These are phyloP conservation scores for Muntiacus reevesi DNA, from an alignment of 2,113 vertebrate genomes.

Conservation along the genomic window DNA sequence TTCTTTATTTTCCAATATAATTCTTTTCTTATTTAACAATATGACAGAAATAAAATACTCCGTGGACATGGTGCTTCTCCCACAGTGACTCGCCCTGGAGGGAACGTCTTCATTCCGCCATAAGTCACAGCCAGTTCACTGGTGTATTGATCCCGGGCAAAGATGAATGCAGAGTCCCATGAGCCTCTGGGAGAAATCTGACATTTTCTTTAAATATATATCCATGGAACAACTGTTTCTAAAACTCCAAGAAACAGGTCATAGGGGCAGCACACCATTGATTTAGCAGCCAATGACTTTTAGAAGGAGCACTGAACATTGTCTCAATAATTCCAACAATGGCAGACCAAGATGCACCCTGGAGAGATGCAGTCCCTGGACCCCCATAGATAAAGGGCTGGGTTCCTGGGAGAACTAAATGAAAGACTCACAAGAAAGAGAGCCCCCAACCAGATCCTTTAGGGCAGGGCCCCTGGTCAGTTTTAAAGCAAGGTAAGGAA, in stretches of 20 bases:
- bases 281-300: constrained; percentile 78
- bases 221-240: constrained; percentile 77
- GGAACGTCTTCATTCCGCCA: constrained; percentile 75
- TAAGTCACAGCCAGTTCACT: constrained; percentile 77
- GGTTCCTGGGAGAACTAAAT: not conserved
- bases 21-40: constrained; percentile 77
- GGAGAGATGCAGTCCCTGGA: constrained; percentile 57
- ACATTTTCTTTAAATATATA: constrained; percentile 77
- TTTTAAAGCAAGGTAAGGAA: not conserved
- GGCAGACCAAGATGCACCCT: constrained; percentile 66
- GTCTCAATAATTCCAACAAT: constrained; percentile 78
- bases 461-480: not conserved
- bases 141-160: constrained; percentile 74
- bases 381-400: not conserved
- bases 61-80: constrained; percentile 58
- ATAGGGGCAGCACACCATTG: constrained; percentile 77
- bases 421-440: not conserved
- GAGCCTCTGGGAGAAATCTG: constrained; percentile 79
- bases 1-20: constrained; percentile 73
- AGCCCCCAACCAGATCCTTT: not conserved
- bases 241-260: constrained; percentile 79
- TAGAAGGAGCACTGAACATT: constrained; percentile 70
- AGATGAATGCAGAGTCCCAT: constrained; percentile 79
- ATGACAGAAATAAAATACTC: constrained; percentile 77
- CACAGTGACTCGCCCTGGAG: constrained; percentile 69